Percentiles rank a stretch among this genome's conserved stretches.
These are phyloP conservation scores for Aspidoscelis tigris DNA, from an alignment of 2,113 vertebrate species.

Conservation along the genomic window DNA sequence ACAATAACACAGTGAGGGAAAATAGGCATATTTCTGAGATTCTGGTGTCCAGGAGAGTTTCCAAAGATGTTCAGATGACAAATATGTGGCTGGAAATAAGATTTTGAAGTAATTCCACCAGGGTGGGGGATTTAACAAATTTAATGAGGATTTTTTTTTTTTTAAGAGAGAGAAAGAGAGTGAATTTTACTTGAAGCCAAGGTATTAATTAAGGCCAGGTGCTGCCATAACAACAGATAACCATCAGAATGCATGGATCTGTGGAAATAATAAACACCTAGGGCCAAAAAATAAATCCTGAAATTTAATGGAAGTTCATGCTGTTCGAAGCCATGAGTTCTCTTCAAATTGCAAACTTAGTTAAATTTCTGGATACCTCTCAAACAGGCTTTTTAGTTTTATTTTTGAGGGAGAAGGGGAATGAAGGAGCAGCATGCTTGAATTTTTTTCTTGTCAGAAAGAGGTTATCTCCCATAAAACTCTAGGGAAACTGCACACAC, in stretches of 20 bases:
- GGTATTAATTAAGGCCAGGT: background rate
- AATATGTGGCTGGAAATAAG: too few relatives aligned
- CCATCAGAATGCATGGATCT: background rate
- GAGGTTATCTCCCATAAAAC: conserved; percentile 15
- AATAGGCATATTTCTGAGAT: too few relatives aligned
- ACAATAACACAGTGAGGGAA: too few relatives aligned
- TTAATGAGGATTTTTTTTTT: too few relatives aligned
- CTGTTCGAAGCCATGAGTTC: background rate
- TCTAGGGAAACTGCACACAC: background rate
- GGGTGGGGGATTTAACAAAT: too few relatives aligned
- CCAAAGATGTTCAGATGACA: too few relatives aligned
- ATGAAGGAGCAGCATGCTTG: too few relatives aligned
- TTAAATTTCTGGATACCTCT: background rate
- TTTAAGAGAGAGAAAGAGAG: too few relatives aligned
- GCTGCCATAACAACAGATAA: background rate
- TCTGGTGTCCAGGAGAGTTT: too few relatives aligned
- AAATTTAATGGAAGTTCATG: background rate
- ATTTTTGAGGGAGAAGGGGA: too few relatives aligned
- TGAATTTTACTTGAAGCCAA: too few relatives aligned
- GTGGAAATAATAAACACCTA: background rate
- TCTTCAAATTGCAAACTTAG: background rate
- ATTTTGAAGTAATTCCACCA: too few relatives aligned
- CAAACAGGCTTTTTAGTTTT: background rate
- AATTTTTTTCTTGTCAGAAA: background rate
- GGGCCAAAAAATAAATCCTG: background rate